These are phyloP conservation scores for Chelon labrosus DNA, from an alignment of 2,797 vertebrate genomes.

Conservation along the genomic window DNA sequence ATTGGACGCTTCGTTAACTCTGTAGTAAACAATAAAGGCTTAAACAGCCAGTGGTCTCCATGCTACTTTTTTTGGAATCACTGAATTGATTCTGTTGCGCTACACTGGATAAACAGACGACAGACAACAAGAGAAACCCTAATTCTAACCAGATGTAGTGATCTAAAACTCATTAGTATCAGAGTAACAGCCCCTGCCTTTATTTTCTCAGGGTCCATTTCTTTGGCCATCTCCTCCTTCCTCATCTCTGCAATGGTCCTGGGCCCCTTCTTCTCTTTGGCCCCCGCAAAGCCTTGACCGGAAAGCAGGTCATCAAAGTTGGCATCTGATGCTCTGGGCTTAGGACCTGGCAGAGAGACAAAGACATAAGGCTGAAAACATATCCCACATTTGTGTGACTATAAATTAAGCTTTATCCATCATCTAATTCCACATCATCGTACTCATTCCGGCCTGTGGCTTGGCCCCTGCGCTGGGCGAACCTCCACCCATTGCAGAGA, in stretches of 20 bases:
- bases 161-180: constrained; percentile 4
- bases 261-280: constrained; percentile 95
- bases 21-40: constrained; percentile 32
- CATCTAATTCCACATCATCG: constrained; percentile 46
- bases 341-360: constrained; percentile 83
- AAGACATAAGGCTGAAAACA: constrained; percentile 13
- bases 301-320: constrained; percentile 96
- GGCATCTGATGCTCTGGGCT: constrained; percentile 88
- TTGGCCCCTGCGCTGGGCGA: constrained; percentile 86
- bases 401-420: too few species aligned
- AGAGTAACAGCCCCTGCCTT: constrained; percentile 84
- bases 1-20: constrained; percentile 37
- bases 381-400: too few species aligned
- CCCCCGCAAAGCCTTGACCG: constrained; percentile 94
- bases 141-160: constrained; percentile 18
- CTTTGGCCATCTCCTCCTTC: constrained; percentile 99
- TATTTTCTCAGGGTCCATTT: constrained; percentile 98
- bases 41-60: constrained; percentile 35
- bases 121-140: constrained; percentile 8
- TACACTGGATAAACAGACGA: constrained; percentile 13
- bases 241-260: constrained; percentile 99
- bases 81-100: constrained; percentile 40
- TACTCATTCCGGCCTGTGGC: constrained; percentile 84
- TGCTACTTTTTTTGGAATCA: constrained; percentile 38
- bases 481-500: constrained; percentile 87